Conservation (phyloP, 1,140 invertebrate genomes). For the Pantala flavescens region DNA sequence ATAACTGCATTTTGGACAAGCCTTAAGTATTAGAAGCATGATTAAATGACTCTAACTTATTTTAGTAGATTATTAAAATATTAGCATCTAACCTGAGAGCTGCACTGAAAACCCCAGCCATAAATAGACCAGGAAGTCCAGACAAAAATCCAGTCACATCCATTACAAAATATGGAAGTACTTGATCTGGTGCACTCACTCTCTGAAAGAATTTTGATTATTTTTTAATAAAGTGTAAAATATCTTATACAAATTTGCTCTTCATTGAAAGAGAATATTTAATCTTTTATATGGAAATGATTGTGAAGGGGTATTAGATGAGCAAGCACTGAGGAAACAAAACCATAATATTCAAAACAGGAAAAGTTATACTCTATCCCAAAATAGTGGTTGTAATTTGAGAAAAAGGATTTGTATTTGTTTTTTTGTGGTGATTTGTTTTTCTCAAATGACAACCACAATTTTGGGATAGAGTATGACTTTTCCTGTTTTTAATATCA, state of each 20-base stretch:
- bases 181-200: constrained; percentile 51
- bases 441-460: no score
- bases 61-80: constrained; percentile 15
- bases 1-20: constrained; percentile 9
- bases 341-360: no score
- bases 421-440: no score
- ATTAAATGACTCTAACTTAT: constrained; percentile 15
- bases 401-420: no score
- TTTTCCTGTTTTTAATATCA: no score
- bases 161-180: constrained; percentile 63
- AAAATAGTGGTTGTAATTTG: no score
- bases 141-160: constrained; percentile 52
- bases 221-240: neutral
- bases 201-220: constrained; percentile 28
- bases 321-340: no score
- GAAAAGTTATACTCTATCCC: no score
- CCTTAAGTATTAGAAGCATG: neutral
- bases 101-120: constrained; percentile 64
- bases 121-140: constrained; percentile 62
- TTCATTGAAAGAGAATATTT: neutral
- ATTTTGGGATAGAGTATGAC: no score
- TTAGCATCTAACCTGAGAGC: constrained; percentile 44
- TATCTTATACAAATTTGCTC: neutral
- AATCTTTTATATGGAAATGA: neutral
- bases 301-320: no score